phyloP scores from a whole-genome alignment of 2,888 invertebrate genomes.

The Notodonta dromedarius region DNA sequence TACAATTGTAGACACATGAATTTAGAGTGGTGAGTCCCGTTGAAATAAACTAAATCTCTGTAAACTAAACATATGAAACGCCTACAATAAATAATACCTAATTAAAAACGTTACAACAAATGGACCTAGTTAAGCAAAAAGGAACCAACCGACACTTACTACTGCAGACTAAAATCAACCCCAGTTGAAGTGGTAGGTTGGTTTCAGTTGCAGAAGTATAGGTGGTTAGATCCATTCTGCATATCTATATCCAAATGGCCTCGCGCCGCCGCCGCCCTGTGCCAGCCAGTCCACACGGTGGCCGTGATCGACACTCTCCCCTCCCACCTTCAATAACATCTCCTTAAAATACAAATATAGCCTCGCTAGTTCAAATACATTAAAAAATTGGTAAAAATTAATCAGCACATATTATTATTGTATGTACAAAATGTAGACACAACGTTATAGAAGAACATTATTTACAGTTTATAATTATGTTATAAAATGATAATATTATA shows the following conservation, averaged over 20 bases:
- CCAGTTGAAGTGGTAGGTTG: no score
- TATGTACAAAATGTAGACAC: not conserved
- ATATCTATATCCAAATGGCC: no score
- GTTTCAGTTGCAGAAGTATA: no score
- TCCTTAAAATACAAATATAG: not conserved
- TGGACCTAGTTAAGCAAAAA: no score
- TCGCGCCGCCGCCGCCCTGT: no score
- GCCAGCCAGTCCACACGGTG: not conserved
- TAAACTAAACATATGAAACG: not conserved
- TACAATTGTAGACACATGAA: not conserved
- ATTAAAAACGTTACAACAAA: conserved; percentile 12
- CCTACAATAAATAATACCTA: conserved; percentile 10
- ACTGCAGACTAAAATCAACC: no score
- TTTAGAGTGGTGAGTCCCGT: no score
- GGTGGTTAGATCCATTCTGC: no score
- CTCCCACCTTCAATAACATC: not conserved
- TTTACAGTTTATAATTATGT: no score
- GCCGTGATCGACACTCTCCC: not conserved
- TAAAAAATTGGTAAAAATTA: not conserved
- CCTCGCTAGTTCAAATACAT: not conserved
- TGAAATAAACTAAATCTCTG: no score
- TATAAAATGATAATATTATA: not conserved
- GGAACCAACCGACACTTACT: no score
- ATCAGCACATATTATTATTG: not conserved
- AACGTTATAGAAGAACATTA: not conserved